A percentile compares a stretch with the other conserved stretches of the same genome.
Conservation (phyloP, 2,888 invertebrate species). For the Apomyelois bistriatella region DNA sequence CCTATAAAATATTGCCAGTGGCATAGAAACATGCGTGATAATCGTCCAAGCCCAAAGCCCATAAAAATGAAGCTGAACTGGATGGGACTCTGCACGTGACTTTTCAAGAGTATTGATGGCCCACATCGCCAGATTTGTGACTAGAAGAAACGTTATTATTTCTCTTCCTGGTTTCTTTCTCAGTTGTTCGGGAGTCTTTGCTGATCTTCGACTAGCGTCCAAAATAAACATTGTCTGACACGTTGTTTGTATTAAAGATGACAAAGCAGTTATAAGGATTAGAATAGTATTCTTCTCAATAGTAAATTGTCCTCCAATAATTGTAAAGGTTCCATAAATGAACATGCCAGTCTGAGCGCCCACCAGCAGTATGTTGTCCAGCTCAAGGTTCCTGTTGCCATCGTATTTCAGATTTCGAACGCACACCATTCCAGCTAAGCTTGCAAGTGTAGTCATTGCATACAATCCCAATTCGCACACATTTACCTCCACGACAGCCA, state of each 20-base stretch:
- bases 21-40: constrained; percentile 96
- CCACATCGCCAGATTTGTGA: constrained; percentile 96
- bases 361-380: constrained; percentile 94
- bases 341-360: constrained; percentile 97
- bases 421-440: constrained; percentile 92
- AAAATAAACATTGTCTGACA: constrained; percentile 95
- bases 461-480: constrained; percentile 93
- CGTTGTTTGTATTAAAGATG: constrained; percentile 92
- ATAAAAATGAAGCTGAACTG: constrained; percentile 94
- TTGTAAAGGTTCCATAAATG: constrained; percentile 95
- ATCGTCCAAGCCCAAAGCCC: constrained; percentile 98
- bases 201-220: constrained; percentile 92
- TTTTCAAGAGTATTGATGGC: constrained; percentile 96
- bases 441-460: constrained; percentile 91
- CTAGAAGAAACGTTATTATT: constrained; percentile 94
- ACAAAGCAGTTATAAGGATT: constrained; percentile 90
- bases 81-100: constrained; percentile 93
- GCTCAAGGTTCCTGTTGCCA: constrained; percentile 87
- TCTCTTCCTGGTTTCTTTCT: constrained; percentile 94
- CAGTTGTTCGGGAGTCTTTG: constrained; percentile 89
- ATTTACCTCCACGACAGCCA: constrained; percentile 94
- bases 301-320: constrained; percentile 95
- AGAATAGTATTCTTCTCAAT: constrained; percentile 89
- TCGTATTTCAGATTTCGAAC: constrained; percentile 92
- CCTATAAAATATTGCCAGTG: constrained; percentile 94